Percentiles rank a stretch among this genome's conserved stretches.
Conservation (phyloP, 2,888 invertebrate genomes). For the Chrysomela aeneicollis region DNA sequence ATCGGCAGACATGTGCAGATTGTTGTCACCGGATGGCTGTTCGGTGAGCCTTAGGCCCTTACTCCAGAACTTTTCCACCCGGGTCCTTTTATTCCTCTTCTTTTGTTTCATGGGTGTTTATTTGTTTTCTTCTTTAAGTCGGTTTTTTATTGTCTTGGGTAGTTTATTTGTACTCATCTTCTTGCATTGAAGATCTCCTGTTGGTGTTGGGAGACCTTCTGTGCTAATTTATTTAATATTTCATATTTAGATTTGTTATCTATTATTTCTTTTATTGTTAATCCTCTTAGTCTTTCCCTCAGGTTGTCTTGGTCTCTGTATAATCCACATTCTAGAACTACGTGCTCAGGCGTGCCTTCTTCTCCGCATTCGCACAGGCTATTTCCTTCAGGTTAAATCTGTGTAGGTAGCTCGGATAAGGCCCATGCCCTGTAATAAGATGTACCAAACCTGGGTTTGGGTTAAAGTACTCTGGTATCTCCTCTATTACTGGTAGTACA, state of each 20-base stretch:
- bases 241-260: background rate
- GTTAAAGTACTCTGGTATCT: conserved; percentile 1
- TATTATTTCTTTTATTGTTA: background rate
- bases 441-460: conserved; percentile 3
- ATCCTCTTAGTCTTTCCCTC: background rate
- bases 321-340: background rate
- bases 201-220: background rate
- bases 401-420: background rate
- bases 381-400: background rate
- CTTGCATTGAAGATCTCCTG: background rate
- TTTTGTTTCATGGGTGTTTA: too few relatives aligned
- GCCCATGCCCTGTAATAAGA: conserved; percentile 22
- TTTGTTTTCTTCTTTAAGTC: background rate
- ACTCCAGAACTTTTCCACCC: background rate
- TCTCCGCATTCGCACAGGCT: background rate
- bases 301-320: background rate
- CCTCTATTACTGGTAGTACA: background rate
- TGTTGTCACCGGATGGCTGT: background rate
- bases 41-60: background rate
- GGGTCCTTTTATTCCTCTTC: too few relatives aligned
- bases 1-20: background rate
- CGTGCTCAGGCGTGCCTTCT: too few relatives aligned
- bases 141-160: background rate
- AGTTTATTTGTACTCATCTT: background rate
- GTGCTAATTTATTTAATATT: background rate